phyloP scores from a whole-genome alignment of 1,140 invertebrate genomes.

The Lasioglossum albipes region DNA sequence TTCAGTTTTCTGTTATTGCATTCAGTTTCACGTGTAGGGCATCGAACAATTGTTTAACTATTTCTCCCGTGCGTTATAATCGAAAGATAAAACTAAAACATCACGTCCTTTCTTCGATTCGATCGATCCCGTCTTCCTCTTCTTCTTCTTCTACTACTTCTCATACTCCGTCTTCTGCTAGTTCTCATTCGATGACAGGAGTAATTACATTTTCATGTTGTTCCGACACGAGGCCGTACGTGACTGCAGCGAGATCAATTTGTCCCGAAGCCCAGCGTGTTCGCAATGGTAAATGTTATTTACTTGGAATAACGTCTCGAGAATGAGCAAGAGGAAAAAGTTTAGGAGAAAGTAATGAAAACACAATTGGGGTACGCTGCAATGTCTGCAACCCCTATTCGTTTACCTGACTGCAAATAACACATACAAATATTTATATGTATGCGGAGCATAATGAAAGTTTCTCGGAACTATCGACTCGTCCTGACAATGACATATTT shows the following conservation, averaged over 20 bases:
- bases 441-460: neutral
- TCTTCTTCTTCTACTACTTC: neutral
- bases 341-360: conserved; percentile 46
- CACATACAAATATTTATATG: conserved; percentile 9
- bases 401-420: conserved; percentile 8
- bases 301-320: conserved; percentile 61
- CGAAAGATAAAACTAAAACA: conserved; percentile 39
- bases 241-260: conserved; percentile 68
- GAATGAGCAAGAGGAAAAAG: conserved; percentile 51
- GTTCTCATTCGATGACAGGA: conserved; percentile 62
- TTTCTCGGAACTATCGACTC: neutral
- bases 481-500: neutral
- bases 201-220: conserved; percentile 71
- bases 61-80: too few species aligned
- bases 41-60: too few species aligned
- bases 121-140: neutral
- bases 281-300: conserved; percentile 70
- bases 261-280: conserved; percentile 59
- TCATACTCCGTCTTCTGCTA: conserved; percentile 27
- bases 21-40: neutral
- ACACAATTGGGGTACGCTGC: conserved; percentile 41
- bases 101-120: conserved; percentile 61
- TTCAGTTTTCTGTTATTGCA: neutral
- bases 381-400: conserved; percentile 14
- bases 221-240: conserved; percentile 63